Evolutionary conservation across 2,797 vertebrate genomes (phyloP), one percentile per base, ranked within the genome.

Genomic region (Pogonophryne albipinna): DNA sequence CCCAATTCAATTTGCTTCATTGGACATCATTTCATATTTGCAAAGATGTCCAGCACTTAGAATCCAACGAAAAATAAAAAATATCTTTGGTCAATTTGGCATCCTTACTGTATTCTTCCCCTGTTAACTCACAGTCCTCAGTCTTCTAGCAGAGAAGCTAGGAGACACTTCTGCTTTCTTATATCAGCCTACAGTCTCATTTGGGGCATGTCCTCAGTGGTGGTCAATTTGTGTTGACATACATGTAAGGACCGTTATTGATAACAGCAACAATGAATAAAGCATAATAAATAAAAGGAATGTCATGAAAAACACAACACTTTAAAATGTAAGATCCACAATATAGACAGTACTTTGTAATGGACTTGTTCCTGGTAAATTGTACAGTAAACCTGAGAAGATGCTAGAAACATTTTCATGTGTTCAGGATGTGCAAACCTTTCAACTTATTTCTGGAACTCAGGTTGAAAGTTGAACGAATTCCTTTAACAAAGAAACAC

Each of bases 161-260:
- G 55, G 31, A 53, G 49, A 60, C 19, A 10, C 31, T 66, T 57
- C 56, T 63, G 68, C 63, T 58, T 64, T 58, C 11, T 71, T 31
- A 64, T 50, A 47, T 47, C 60, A 44, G 52, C n/a, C 34, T 38
- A 5, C 19, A 62, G 55, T 34, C 66, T 74, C 60, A 68, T 68
- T 83, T 79, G 65, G 41, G 62, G 19, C 58, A 53, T 72, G 75
- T 42, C 11, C 41, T 74, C 55, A 56, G 53, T 44, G 57, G 45
- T 61, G 41, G 19, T 73, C 3, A 68, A 27, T 27, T 5, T 27
- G 5, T 27, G 27, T 27, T 27, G 27, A 27, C 27, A 27, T 5
- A 27, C 27, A 27, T 27, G 27, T 27, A 27, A 27, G 27, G 27
- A 27, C 27, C 4, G 27, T 27, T 27, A 27, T 27, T 27, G 27